Percentiles rank a stretch among this genome's conserved stretches.
These are phyloP conservation scores for Haemorhous mexicanus DNA, from an alignment of 2,113 vertebrate genomes.

Conservation along the genomic window DNA sequence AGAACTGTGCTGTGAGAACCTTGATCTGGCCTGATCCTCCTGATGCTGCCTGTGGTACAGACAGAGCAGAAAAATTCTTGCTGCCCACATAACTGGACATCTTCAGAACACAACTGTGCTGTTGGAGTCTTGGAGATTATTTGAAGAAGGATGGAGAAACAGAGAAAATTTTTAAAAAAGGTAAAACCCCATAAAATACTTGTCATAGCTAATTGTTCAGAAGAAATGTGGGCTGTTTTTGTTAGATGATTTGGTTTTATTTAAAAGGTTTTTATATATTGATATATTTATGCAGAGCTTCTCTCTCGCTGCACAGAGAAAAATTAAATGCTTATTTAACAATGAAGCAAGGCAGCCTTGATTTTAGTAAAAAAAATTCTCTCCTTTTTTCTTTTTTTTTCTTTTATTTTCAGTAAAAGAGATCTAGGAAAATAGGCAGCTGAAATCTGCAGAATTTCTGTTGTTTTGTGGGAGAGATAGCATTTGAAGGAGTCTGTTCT, in stretches of 20 bases:
- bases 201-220: neutral
- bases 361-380: neutral
- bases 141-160: neutral
- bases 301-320: neutral
- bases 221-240: neutral
- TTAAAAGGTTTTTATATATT: neutral
- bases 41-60: neutral
- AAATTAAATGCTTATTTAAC: neutral
- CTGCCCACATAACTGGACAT: neutral
- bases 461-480: neutral
- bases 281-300: neutral
- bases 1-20: neutral
- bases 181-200: neutral
- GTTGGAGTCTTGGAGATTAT: neutral
- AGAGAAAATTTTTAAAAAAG: neutral
- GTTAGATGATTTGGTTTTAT: neutral
- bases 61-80: neutral
- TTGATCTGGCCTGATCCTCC: neutral
- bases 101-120: accelerated
- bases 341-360: neutral
- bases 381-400: accelerated
- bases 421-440: neutral
- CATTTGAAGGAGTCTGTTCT: neutral
- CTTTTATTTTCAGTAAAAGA: neutral
- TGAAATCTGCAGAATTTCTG: neutral